Conservation (phyloP, 2,888 invertebrate species). For the Dasypogon diadema region DNA sequence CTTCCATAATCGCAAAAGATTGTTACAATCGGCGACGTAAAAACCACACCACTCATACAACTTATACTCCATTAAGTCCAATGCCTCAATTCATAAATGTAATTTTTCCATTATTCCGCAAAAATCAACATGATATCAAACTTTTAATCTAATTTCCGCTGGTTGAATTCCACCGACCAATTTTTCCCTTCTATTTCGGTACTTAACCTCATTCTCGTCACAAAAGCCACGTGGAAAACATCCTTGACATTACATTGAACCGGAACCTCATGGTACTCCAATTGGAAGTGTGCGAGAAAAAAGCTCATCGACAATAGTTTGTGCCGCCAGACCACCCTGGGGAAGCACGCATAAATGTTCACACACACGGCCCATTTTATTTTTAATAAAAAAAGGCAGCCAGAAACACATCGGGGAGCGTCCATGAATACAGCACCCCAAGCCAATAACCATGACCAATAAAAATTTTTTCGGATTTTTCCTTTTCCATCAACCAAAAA, state of each 20-base stretch:
- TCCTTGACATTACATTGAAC: conserved; percentile 51
- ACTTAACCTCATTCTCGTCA: conserved; percentile 36
- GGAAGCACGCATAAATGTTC: conserved; percentile 26
- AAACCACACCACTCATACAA: neutral
- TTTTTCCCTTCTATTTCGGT: conserved; percentile 7
- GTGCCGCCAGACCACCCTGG: conserved; percentile 22
- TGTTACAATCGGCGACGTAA: neutral
- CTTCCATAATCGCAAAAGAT: too few species aligned
- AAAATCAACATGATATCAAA: conserved; percentile 40
- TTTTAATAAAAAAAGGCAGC: neutral
- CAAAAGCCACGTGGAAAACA: conserved; percentile 46
- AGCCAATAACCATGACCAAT: conserved; percentile 50
- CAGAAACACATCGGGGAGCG: neutral
- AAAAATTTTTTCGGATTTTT: conserved; percentile 35
- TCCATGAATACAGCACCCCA: conserved; percentile 13
- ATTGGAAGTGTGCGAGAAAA: conserved; percentile 40
- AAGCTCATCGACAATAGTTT: conserved; percentile 24
- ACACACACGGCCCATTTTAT: conserved; percentile 2
- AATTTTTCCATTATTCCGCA: conserved; percentile 31
- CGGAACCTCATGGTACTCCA: conserved; percentile 50
- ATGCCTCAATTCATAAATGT: conserved; percentile 28
- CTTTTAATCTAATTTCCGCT: conserved; percentile 52
- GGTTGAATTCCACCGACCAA: neutral
- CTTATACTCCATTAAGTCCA: conserved; percentile 17
- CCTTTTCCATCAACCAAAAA: conserved; percentile 22